Evolutionary conservation across 2,113 vertebrate species (phyloP).

Genomic region (Podarcis raffonei): DNA sequence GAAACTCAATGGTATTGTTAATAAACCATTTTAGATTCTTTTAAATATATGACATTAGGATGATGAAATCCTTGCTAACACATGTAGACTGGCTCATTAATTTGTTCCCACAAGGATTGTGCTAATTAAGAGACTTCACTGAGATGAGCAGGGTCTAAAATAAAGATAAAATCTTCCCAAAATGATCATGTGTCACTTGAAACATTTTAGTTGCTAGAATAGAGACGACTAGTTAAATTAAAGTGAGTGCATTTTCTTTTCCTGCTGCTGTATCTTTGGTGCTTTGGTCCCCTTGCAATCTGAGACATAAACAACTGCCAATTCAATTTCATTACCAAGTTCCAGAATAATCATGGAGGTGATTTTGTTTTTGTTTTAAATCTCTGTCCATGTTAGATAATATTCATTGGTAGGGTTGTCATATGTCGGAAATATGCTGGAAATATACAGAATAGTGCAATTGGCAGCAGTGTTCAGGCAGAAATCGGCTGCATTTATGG

Average conservation of each 20-base stretch:
- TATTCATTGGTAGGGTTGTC: no score
- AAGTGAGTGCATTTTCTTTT: neutral
- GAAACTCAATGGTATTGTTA: neutral
- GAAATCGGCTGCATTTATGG: no score
- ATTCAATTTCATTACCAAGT: neutral
- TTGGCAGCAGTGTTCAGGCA: no score
- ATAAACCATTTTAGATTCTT: neutral
- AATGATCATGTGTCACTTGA: neutral
- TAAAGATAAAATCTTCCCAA: neutral
- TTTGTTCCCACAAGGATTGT: neutral
- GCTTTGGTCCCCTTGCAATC: neutral
- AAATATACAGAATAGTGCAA: no score
- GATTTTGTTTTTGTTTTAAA: no score
- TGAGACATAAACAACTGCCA: neutral
- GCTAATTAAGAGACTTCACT: neutral
- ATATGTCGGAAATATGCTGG: no score
- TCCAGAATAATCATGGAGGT: no score
- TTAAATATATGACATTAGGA: neutral
- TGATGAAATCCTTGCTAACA: conserved; percentile 1
- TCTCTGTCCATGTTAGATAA: no score
- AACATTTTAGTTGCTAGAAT: neutral
- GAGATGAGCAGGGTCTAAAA: neutral
- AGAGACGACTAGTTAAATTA: neutral
- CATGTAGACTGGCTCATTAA: neutral
- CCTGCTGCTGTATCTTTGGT: neutral